Evolutionary conservation across 2,113 vertebrate genomes (phyloP), one percentile per base, ranked within the genome.

Genomic region (Microcebus ravelobensis): DNA sequence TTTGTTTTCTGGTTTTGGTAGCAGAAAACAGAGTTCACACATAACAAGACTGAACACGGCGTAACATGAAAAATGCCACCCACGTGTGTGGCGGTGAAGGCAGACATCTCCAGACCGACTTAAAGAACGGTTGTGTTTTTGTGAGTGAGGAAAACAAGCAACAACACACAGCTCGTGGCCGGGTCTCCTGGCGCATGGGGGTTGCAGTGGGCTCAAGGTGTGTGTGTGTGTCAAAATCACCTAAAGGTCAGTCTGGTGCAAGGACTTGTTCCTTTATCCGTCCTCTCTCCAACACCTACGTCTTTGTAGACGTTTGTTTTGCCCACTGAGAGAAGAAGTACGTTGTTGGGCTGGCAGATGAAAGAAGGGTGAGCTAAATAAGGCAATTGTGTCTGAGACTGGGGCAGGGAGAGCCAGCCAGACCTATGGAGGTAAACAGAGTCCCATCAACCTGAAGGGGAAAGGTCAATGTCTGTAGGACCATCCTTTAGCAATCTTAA

Each of bases 101-200:
- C 36, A 59, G 14, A 80, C 6, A 6, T 27, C 55, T 71, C 65
- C 17, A 3, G 39, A 8, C 21, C 11, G 70, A 77, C 27, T 31
- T 11, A 9, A 21, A 29, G 48, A 18, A 82, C 3, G 57, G 18
- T 20, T 61, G 31, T 29, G 20, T 42, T 87, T 25, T 48, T 25
- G 21, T n/a, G 8, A 61, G 8, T 27, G 4, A 39, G 50, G 61
- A 31, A 74, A 34, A 74, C 14, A 81, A 90, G 34, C 36, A 42
- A 42, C 36, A 1, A 12, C 1, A 1, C 0, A 0, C 0, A 1
- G 17, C 70, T 12, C 8, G 42, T 4, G 21, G 55, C 21, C 0
- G 5, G n/a, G 7, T 71, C 10, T 10, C 12, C 9, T 1, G 0
- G 17, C 1, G 5, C 1, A 1, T 6, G 5, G 17, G 0, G 45